Conservation (phyloP, 2,797 vertebrate species). For the Dryobates pubescens region DNA sequence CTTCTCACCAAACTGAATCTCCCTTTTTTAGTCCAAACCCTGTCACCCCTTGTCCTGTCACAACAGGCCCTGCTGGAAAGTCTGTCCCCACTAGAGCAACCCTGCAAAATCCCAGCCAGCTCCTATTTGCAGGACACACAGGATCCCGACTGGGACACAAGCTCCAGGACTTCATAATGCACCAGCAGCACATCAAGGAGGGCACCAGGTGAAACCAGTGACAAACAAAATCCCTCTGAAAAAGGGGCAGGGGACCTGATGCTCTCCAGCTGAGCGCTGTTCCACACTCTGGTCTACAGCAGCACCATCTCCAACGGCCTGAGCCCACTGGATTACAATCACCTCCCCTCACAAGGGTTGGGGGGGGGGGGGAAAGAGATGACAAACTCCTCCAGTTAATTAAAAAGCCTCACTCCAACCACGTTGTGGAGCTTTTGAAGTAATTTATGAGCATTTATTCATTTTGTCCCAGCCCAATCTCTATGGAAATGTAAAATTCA, state of each 20-base stretch:
- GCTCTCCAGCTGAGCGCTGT: not conserved
- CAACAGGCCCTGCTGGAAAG: no score
- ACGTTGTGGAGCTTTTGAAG: constrained; percentile 39
- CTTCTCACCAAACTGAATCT: not conserved
- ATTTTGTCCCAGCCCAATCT: constrained; percentile 58
- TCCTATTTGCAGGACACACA: no score
- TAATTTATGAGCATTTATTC: constrained; percentile 55
- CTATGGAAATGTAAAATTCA: constrained; percentile 37
- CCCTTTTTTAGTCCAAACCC: no score
- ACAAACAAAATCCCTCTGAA: no score
- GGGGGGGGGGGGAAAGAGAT: not conserved
- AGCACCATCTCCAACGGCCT: not conserved
- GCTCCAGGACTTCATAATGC: no score
- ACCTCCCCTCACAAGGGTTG: not conserved
- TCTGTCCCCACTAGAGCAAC: no score
- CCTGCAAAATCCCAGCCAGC: no score
- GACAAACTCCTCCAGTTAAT: constrained; percentile 70
- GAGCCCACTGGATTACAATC: not conserved
- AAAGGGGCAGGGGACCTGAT: no score
- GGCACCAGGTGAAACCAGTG: no score
- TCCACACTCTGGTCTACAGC: not conserved
- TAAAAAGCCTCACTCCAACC: constrained; percentile 30
- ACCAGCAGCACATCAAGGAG: no score
- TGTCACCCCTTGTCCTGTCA: no score
- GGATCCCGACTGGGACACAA: no score